Evolutionary conservation across 2,797 vertebrate genomes (phyloP).

Genomic region (Myiotriccus ornatus): DNA sequence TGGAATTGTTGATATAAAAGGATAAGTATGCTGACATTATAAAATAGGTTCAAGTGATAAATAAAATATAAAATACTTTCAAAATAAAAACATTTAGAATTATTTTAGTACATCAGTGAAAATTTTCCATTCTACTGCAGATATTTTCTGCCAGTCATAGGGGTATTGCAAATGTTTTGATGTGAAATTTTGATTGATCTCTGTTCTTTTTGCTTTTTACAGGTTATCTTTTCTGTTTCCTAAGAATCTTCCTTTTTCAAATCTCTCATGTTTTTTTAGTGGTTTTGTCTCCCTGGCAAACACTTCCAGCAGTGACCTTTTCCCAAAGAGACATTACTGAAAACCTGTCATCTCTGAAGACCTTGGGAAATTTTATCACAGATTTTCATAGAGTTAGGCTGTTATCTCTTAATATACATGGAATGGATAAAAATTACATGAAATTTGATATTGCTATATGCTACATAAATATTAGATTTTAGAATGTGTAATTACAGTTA

Average conservation of each 20-base stretch:
- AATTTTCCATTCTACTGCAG: background rate
- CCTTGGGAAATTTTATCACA: background rate
- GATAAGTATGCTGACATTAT: background rate
- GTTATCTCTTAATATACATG: background rate
- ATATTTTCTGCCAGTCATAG: background rate
- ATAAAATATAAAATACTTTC: background rate
- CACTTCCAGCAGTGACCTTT: background rate
- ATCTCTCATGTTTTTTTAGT: background rate
- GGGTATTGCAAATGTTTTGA: background rate
- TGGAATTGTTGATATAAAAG: background rate
- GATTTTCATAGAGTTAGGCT: background rate
- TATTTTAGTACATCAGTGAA: background rate
- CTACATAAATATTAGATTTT: background rate
- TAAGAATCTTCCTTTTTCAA: background rate
- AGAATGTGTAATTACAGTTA: no score
- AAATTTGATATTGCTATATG: background rate
- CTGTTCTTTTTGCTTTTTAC: background rate
- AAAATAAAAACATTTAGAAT: background rate
- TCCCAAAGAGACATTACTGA: background rate
- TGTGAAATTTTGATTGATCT: background rate
- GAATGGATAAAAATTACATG: background rate
- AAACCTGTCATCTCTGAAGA: background rate
- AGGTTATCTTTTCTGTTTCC: background rate
- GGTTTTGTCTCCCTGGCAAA: background rate
- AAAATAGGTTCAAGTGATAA: background rate